A percentile compares a stretch with the other conserved stretches of the same genome.
Conservation (phyloP, 2,888 invertebrate species). For the Ceraclea dissimilis region DNA sequence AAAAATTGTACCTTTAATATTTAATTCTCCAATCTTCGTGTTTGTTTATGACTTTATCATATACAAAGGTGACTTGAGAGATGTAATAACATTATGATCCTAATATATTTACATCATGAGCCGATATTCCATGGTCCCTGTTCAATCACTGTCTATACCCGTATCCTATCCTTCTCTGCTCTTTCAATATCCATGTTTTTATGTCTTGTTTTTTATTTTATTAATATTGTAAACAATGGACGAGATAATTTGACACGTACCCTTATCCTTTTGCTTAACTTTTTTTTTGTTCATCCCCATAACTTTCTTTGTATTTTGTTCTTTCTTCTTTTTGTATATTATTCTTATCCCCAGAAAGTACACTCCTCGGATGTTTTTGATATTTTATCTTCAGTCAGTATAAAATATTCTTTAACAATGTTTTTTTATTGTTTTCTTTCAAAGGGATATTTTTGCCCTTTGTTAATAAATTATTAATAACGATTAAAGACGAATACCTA, state of each 20-base stretch:
- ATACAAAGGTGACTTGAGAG: too few species aligned
- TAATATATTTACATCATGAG: too few species aligned
- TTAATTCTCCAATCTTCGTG: too few species aligned
- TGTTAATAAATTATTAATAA: too few species aligned
- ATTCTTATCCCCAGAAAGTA: background rate
- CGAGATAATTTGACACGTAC: background rate
- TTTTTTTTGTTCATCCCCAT: background rate
- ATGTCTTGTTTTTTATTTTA: background rate
- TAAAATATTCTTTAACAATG: too few species aligned
- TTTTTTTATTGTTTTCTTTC: too few species aligned
- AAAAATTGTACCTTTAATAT: too few species aligned
- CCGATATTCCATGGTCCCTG: background rate
- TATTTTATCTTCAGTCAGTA: too few species aligned
- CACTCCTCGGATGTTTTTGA: background rate
- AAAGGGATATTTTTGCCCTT: too few species aligned
- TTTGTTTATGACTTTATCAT: too few species aligned
- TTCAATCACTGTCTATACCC: conserved; percentile 2
- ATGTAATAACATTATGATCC: too few species aligned
- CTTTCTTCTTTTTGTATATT: background rate
- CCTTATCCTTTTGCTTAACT: background rate
- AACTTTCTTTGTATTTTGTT: background rate
- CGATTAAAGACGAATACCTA: too few species aligned
- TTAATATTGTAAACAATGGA: background rate
- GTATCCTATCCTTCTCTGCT: background rate
- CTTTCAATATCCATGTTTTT: background rate